Base-by-base conservation (phyloP, 2,113 vertebrate species). In the Lethenteron camtschaticum region DNA sequence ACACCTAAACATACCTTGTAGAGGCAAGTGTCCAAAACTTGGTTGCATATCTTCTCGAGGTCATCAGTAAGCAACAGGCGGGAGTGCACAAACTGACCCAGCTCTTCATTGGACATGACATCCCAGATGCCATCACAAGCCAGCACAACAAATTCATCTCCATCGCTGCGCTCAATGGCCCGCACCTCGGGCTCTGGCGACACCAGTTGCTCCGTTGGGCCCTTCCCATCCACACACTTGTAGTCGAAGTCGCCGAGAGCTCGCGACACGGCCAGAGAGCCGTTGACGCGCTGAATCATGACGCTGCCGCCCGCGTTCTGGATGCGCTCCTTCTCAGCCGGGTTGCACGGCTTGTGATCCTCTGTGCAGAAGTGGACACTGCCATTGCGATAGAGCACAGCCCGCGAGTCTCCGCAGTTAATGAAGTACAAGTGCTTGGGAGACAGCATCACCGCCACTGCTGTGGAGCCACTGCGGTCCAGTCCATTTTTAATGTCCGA, bases 101-200 rank as follows among this genome's bases (percentile, higher is more conserved):
- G 86, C 82, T 99, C 94, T 81, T 96, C 90, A 18, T 97, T 99
- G 83, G 87, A 92, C 91, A 97, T 99, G 77, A 97, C 94, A 79
- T 99, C 94, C 92, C 94, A 96, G 82, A 97, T 94, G 70, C 92
- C 94, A 74, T 97, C 94, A 75, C 92, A 97, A 57, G 94, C 94
- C 79, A 97, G 80, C 75, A 95, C 82, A 72, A 97, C 83, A 79
- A 99, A 99, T 72, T 95, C 89, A 77, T 99, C 94, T 77, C 90
- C 89, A 72, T 89, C 84, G 69, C 86, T 85, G 75, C 94, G 87
- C 74, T 83, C 73, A 76, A 97, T 84, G 78, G 92, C 90, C 73
- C 83, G 89, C 74, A 99, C 91, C 75, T 96, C 90, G 41, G 92
- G 94, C 80, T 99, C 94, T 8, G 94, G 94, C 77, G 91, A 96